Base-by-base conservation (phyloP, 2,888 invertebrate genomes). In the Isoperla grammatica region DNA sequence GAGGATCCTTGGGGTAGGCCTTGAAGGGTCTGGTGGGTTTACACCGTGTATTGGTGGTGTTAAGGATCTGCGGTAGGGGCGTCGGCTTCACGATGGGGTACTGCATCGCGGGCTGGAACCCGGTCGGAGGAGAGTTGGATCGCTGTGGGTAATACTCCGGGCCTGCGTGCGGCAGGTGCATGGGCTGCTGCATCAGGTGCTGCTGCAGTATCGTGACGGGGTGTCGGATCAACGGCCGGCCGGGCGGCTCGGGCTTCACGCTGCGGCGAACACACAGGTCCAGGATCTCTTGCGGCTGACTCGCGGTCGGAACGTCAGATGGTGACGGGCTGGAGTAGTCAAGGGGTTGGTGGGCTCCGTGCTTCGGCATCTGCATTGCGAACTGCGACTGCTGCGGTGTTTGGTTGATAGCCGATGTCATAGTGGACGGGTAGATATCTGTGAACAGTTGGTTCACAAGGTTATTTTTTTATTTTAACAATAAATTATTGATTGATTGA, bases 1-100 rank as follows among this genome's bases (percentile, higher is more conserved):
- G 69, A 0, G 86, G 83, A 70, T 87, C 84, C 64, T 85, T 84
- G 0, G 88, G 86, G 69, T 86, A 88, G 0, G 86, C 86, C 69
- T 86, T 86, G 68, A 86, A 86, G 0, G 86, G 86, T 1, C 85
- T 75, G 0, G 80, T 75, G 2, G 73, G 65, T 67, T 80, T 83
- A 19, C 74, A 71, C 19, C 59, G 23, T 8, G 23, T 9, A 17
- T 29, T 56, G 17, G 43, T 43, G 35, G 5, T 22, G 43, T 12
- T 43, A 2, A 56, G 22, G 15, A 55, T 43, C 56, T 56, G 46
- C 23, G 46, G 46, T 22, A 56, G 11, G 17, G 43, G 9, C 3
- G 43, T 23, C 17, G 43, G 9, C 6, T 37, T 23, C 43, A 45
- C 8, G 17, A 45, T 43, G 20, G 43, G 56, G 56, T 35, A 56